Percentiles rank a stretch among this genome's conserved stretches.
These are phyloP conservation scores for Clostera curtula DNA, from an alignment of 2,888 invertebrate genomes.

Conservation along the genomic window DNA sequence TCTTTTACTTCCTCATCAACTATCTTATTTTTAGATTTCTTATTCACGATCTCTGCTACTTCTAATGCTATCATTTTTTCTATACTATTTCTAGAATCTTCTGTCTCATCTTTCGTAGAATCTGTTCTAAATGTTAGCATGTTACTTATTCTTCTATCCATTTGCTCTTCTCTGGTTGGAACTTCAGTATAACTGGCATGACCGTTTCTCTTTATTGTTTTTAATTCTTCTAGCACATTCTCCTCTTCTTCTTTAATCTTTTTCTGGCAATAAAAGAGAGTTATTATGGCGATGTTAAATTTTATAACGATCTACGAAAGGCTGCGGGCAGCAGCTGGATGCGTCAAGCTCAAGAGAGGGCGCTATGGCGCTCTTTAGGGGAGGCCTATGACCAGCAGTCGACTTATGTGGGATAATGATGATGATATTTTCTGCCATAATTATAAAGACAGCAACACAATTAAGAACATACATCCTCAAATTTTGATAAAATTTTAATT, in stretches of 20 bases:
- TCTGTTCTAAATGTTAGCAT: constrained; percentile 57
- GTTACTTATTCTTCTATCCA: constrained; percentile 52
- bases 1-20: constrained; percentile 25
- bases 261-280: constrained; percentile 37
- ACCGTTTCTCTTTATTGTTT: constrained; percentile 43
- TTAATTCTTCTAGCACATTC: constrained; percentile 31
- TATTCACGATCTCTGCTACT: constrained; percentile 48
- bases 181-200: constrained; percentile 25
- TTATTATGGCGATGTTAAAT: neutral
- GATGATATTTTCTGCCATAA: too few relatives aligned
- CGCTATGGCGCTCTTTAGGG: too few relatives aligned
- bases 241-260: constrained; percentile 50
- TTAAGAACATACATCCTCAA: too few relatives aligned
- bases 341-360: too few relatives aligned
- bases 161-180: constrained; percentile 32
- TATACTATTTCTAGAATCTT: constrained; percentile 33
- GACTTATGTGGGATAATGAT: too few relatives aligned
- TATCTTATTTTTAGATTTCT: constrained; percentile 33
- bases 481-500: too few relatives aligned
- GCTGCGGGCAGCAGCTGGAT: too few relatives aligned
- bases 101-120: constrained; percentile 33
- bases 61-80: constrained; percentile 47
- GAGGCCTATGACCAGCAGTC: too few relatives aligned
- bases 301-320: too few relatives aligned
- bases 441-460: too few relatives aligned